Conservation (phyloP, 2,113 vertebrate genomes). For the Pterocles gutturalis region DNA sequence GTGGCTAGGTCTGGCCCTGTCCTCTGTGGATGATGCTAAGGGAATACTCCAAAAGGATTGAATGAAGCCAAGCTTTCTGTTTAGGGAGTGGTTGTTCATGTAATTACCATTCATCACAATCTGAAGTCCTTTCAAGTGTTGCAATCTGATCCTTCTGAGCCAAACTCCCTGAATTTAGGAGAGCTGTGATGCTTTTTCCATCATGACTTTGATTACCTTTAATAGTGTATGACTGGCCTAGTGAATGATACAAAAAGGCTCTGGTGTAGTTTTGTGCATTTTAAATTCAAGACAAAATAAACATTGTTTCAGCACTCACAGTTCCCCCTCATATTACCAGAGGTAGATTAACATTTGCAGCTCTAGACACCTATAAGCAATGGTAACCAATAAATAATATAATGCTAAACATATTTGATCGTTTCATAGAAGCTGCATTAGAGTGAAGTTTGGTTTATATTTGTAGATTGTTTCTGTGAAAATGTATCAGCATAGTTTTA, state of each 20-base stretch:
- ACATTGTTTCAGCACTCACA: neutral
- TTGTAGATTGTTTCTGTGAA: neutral
- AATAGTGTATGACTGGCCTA: neutral
- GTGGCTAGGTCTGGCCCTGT: neutral
- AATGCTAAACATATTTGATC: neutral
- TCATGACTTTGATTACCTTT: neutral
- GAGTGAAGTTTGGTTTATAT: neutral
- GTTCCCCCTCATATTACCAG: neutral
- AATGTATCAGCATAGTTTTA: neutral
- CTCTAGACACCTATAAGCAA: neutral
- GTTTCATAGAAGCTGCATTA: neutral
- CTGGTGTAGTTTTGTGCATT: neutral
- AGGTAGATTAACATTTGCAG: neutral
- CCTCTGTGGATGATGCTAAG: neutral
- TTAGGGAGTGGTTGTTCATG: neutral
- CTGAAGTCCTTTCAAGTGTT: neutral
- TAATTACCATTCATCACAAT: neutral
- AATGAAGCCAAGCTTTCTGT: neutral
- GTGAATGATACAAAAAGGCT: neutral
- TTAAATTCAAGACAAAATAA: neutral
- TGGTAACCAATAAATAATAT: neutral
- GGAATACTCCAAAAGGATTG: neutral
- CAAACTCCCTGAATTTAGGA: neutral
- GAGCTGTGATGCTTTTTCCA: neutral
- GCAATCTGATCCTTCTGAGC: neutral